Base-by-base conservation (phyloP, 2,797 vertebrate genomes). In the Pangasius djambal region DNA sequence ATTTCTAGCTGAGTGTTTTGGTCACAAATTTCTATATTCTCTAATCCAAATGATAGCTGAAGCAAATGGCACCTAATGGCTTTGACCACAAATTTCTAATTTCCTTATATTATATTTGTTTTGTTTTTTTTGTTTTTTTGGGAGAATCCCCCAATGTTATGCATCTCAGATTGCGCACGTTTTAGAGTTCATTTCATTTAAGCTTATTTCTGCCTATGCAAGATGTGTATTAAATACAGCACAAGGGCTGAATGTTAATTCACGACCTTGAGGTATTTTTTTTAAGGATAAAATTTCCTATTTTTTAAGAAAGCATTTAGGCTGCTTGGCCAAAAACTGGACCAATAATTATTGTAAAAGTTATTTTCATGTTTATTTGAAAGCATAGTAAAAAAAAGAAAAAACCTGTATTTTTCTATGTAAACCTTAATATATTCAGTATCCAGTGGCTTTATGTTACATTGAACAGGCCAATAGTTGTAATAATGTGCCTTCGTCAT, bases 351-450 rank as follows among this genome's bases (percentile, higher is more conserved):
- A 44, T 63, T 16, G 25, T 48, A 5, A 20, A 83, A 67, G 61
- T 25, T 12, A 57, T 57, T 28, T 67, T 70, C 59, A 50, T 69
- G 82, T 77, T 67, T 74, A 75, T 74, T 83, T 48, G 57, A 89
- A 82, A 86, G 61, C n/a, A 31, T 87, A 85, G 81, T 86, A 85
- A 57, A 88, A 84, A 89, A 34, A 85, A 57, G 85, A 84, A 89
- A 34, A 34, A 57, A 2, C 2, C 31, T 83, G 72, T 72, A 79
- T 89, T 94, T 93, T 92, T 90, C 92, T 89, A 90, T 94, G 88
- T 90, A 92, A 94, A 91, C 93, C 83, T 88, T 94, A 93, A 95
- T 94, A 94, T 94, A 93, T 94, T 86, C 48, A 86, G 34, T 44
- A 20, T 88, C 69, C 82, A 16, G 22, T n/a, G 83, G 48, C 74